phyloP scores from a whole-genome alignment of 2,113 vertebrate species.

The Muntiacus reevesi region DNA sequence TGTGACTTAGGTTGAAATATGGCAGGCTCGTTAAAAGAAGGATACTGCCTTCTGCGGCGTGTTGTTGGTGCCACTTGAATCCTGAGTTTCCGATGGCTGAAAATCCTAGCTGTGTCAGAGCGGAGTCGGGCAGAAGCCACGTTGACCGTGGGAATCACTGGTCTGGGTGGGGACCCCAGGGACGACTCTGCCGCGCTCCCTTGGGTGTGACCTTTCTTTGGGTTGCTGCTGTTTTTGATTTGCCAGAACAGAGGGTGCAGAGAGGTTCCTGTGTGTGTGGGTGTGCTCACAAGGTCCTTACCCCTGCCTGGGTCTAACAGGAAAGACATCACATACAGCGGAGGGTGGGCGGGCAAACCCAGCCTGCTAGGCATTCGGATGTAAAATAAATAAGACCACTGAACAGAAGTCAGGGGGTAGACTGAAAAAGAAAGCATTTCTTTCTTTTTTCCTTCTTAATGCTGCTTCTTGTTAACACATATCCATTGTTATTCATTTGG shows the following conservation, averaged over 20 bases:
- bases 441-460: neutral
- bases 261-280: neutral
- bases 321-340: no score
- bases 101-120: no score
- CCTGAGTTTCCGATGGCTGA: neutral
- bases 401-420: neutral
- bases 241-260: neutral
- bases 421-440: conserved; percentile 2
- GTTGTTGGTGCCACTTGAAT: rapidly evolving
- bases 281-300: no score
- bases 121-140: rapidly evolving
- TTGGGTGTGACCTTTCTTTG: neutral
- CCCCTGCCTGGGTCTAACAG: rapidly evolving
- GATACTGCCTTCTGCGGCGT: neutral
- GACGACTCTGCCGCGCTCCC: rapidly evolving
- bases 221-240: rapidly evolving
- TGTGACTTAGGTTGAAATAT: neutral
- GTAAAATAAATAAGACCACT: neutral
- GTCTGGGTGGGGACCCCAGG: rapidly evolving
- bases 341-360: neutral
- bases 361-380: no score
- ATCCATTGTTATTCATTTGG: conserved; percentile 52
- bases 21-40: neutral
- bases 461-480: conserved; percentile 64
- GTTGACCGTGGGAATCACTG: rapidly evolving